phyloP scores from a whole-genome alignment of 2,113 vertebrate species.

The Tragulus kanchil region DNA sequence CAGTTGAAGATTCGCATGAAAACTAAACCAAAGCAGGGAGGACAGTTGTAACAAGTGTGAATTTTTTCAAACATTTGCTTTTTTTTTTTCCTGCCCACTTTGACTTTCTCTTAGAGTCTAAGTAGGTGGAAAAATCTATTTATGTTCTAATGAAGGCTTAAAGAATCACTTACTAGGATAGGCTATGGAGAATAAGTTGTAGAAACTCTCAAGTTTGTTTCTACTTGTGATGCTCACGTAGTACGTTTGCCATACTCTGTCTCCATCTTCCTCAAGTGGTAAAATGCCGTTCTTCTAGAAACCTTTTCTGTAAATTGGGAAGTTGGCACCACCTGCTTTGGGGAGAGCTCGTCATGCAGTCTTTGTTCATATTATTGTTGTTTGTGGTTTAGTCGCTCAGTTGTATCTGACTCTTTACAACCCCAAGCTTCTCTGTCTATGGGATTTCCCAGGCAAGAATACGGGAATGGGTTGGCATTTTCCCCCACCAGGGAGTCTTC shows the following conservation, averaged over 20 bases:
- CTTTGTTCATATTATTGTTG: background rate
- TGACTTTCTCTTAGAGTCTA: conserved; percentile 39
- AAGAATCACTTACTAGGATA: background rate
- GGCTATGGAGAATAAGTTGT: background rate
- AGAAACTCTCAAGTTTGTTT: background rate
- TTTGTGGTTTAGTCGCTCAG: background rate
- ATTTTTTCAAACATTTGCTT: background rate
- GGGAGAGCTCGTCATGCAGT: background rate
- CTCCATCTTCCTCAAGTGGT: background rate
- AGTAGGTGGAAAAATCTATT: conserved; percentile 7
- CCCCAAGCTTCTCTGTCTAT: background rate
- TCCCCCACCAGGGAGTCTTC: background rate
- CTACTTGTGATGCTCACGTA: background rate
- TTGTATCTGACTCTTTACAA: background rate
- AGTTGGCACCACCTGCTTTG: background rate
- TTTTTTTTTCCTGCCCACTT: conserved; percentile 7
- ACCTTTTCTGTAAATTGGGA: background rate
- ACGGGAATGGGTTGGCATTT: background rate
- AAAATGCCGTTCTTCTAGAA: background rate
- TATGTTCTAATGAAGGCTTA: conserved; percentile 28
- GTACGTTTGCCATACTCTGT: background rate
- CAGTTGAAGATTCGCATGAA: conserved; percentile 61
- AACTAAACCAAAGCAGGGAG: conserved; percentile 52
- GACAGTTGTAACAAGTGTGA: background rate
- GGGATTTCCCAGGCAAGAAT: background rate